These are phyloP conservation scores for Aporrectodea caliginosa DNA, from an alignment of 1,140 invertebrate genomes.

Conservation along the genomic window DNA sequence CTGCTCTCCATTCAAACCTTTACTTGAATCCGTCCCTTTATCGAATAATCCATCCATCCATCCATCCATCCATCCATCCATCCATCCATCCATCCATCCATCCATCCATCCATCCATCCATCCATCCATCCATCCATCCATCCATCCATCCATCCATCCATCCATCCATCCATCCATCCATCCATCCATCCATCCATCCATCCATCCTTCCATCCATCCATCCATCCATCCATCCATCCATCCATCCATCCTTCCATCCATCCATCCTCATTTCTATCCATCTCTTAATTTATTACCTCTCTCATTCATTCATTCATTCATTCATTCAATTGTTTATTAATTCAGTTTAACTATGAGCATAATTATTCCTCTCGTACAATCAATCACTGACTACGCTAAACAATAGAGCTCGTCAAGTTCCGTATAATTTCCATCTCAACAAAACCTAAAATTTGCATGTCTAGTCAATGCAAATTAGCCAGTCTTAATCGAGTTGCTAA, in stretches of 20 bases:
- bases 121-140: conserved; percentile 22
- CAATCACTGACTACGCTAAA: too few species aligned
- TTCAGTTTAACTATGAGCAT: too few species aligned
- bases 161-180: conserved; percentile 24
- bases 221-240: conserved; percentile 22
- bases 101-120: conserved; percentile 8
- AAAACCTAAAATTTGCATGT: too few species aligned
- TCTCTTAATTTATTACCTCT: too few species aligned
- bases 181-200: conserved; percentile 22
- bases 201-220: conserved; percentile 18
- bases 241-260: conserved; percentile 19
- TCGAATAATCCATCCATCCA: conserved; percentile 18
- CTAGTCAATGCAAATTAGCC: too few species aligned
- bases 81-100: conserved; percentile 23
- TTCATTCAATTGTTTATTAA: too few species aligned
- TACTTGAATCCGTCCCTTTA: neutral
- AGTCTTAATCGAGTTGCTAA: too few species aligned
- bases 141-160: conserved; percentile 24
- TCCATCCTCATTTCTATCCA: conserved; percentile 5
- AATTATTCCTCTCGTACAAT: too few species aligned
- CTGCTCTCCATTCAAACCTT: too few species aligned
- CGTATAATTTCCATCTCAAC: too few species aligned
- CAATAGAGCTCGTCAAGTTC: too few species aligned
- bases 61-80: conserved; percentile 24
- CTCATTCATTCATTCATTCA: conserved; percentile 13